A percentile compares a stretch with the other conserved stretches of the same genome.
Evolutionary conservation across 2,113 vertebrate genomes (phyloP).

Genomic region (Cariama cristata): DNA sequence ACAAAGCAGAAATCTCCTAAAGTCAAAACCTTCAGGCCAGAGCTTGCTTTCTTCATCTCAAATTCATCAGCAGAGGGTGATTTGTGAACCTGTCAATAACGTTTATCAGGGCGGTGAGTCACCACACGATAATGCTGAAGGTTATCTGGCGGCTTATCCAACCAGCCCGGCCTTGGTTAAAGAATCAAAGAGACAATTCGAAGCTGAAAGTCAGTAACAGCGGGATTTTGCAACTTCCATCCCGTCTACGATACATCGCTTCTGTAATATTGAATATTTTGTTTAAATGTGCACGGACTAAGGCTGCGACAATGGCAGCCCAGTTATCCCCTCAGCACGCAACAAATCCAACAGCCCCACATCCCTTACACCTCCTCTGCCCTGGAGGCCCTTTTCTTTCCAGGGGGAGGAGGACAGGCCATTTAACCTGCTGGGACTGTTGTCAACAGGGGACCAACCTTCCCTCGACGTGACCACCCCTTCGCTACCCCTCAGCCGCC

Average conservation of each 20-base stretch:
- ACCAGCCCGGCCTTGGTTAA: too few relatives aligned
- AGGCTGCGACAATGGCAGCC: fast-evolving
- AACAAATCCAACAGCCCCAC: neutral
- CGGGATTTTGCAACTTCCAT: neutral
- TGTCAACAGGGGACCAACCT: fast-evolving
- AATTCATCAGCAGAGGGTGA: neutral
- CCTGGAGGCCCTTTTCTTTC: too few relatives aligned
- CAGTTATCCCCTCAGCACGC: fast-evolving
- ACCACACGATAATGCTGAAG: neutral
- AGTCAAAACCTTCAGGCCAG: neutral
- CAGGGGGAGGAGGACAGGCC: fast-evolving
- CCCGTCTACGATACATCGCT: fast-evolving
- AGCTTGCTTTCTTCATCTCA: fast-evolving
- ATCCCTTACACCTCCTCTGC: neutral
- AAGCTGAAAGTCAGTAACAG: neutral
- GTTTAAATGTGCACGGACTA: fast-evolving
- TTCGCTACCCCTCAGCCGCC: too few relatives aligned
- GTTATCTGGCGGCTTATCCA: neutral
- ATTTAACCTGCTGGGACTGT: neutral
- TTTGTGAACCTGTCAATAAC: neutral
- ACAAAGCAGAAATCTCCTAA: neutral
- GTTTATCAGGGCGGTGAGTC: neutral
- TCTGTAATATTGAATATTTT: fast-evolving
- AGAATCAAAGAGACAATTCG: neutral
- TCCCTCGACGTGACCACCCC: fast-evolving